phyloP scores from a whole-genome alignment of 1,140 invertebrate genomes.

The Cyclargus thomasi region DNA sequence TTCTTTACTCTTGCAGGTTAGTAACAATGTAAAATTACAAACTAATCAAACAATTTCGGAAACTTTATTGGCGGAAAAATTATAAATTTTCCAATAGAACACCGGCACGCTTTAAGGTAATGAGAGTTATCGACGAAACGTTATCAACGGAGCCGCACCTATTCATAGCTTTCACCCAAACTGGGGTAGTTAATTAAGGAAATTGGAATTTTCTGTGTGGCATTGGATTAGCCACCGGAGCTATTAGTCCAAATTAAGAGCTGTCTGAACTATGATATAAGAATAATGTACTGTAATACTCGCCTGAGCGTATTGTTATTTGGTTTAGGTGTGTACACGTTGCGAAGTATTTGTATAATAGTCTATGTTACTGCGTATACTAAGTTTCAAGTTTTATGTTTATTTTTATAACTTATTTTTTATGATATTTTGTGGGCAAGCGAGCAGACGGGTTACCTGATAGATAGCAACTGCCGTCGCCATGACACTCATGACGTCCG shows the following conservation, averaged over 20 bases:
- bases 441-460: no score
- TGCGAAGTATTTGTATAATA: neutral
- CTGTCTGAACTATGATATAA: constrained; percentile 41
- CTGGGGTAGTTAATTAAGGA: constrained; percentile 70
- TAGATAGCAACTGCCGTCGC: no score
- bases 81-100: constrained; percentile 23
- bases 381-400: no score
- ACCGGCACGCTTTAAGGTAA: constrained; percentile 43
- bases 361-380: no score
- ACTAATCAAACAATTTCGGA: neutral
- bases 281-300: constrained; percentile 20
- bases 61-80: constrained; percentile 21
- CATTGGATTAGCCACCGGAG: constrained; percentile 65
- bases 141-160: constrained; percentile 62
- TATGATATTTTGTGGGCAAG: no score
- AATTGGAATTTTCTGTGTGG: constrained; percentile 70
- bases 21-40: constrained; percentile 18
- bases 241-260: constrained; percentile 74
- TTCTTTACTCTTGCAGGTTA: constrained; percentile 91
- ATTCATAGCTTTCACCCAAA: constrained; percentile 55
- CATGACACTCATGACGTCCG: no score
- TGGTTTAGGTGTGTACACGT: neutral
- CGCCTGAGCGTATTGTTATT: neutral
- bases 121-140: constrained; percentile 54
- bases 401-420: no score